Evolutionary conservation across 2,113 vertebrate species (phyloP).

Genomic region (Calonectris borealis): DNA sequence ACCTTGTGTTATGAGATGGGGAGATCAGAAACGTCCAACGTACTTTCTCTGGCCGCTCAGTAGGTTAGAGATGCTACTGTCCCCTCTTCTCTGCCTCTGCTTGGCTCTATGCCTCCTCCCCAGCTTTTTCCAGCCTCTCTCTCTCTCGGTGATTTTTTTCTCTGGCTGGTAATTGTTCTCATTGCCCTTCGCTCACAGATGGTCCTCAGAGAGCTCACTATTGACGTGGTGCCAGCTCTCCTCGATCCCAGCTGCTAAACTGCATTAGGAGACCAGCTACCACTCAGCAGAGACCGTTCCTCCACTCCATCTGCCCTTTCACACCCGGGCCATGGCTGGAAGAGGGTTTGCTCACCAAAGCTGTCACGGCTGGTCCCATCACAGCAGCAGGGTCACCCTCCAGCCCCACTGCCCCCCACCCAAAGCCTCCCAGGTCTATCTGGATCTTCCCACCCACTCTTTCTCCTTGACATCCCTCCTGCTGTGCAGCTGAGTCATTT

Average conservation of each 20-base stretch:
- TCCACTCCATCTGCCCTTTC: neutral
- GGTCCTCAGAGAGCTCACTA: constrained; percentile 17
- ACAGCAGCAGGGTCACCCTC: neutral
- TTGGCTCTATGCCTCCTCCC: neutral
- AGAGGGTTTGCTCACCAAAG: neutral
- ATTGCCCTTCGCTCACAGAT: constrained; percentile 48
- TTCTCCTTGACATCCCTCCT: neutral
- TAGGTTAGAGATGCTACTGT: neutral
- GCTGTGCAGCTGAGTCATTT: neutral
- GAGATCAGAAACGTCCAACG: neutral
- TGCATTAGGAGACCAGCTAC: neutral
- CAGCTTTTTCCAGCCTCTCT: constrained; percentile 4
- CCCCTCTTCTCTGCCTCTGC: neutral
- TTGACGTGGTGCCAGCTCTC: constrained; percentile 28
- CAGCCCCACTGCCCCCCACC: neutral
- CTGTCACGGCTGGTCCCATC: neutral
- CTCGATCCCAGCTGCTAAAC: constrained; percentile 41
- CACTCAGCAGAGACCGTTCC: neutral
- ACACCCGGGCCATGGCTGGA: fast-evolving
- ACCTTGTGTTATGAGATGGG: neutral
- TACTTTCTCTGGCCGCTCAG: neutral
- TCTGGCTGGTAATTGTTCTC: constrained; percentile 46
- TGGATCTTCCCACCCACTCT: constrained; percentile 14
- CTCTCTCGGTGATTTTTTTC: neutral
- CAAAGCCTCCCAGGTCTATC: neutral